These are phyloP conservation scores for Telmatherina bonti DNA, from an alignment of 2,797 vertebrate species.

Conservation along the genomic window DNA sequence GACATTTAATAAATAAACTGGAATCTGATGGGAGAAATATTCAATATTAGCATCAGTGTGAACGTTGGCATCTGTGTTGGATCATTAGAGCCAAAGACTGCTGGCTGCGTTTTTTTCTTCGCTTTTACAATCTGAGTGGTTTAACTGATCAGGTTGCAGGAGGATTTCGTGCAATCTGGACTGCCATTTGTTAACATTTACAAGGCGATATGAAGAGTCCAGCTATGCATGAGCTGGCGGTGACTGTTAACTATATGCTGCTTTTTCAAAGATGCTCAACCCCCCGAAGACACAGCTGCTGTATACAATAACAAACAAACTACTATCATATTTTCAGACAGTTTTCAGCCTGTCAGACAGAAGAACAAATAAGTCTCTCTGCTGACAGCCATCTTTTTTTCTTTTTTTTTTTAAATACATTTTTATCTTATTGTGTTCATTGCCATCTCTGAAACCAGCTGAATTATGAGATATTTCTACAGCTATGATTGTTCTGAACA, in stretches of 20 bases:
- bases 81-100: conserved; percentile 19
- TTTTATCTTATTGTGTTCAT: background rate
- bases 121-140: conserved; percentile 14
- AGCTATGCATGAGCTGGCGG: conserved; percentile 32
- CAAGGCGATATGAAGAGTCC: conserved; percentile 29
- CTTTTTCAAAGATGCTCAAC: conserved; percentile 38
- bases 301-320: conserved; percentile 56
- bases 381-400: conserved; percentile 37
- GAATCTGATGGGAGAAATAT: background rate
- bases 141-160: conserved; percentile 38
- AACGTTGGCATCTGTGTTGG: conserved; percentile 11
- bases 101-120: conserved; percentile 23
- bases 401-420: conserved; percentile 19
- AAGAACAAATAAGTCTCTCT: conserved; percentile 32
- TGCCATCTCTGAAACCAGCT: conserved; percentile 7
- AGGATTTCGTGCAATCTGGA: conserved; percentile 55
- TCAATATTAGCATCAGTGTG: background rate
- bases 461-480: background rate
- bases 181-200: conserved; percentile 56
- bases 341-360: conserved; percentile 50
- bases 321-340: conserved; percentile 58
- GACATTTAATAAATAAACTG: background rate
- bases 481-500: background rate
- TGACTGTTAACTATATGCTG: conserved; percentile 43
- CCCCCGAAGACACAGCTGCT: conserved; percentile 55